Evolutionary conservation across 2,888 invertebrate genomes (phyloP), one percentile per base, ranked within the genome.

Genomic region (Gibbula magus): DNA sequence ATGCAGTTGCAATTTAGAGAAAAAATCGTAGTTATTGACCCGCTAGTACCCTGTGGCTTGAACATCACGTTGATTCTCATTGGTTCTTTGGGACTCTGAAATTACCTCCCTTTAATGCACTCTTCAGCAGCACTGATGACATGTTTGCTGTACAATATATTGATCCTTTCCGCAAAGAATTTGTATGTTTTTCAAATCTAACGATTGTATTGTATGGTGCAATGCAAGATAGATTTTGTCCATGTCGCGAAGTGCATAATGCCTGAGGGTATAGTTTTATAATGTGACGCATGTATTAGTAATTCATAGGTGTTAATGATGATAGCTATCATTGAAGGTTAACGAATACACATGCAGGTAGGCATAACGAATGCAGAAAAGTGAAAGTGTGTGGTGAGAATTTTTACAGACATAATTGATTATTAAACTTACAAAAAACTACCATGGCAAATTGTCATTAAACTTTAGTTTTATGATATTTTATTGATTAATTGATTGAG

Each of bases 101-200:
- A 70, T 70, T 70, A 70, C 39, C 70, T 70, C 70, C 70, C 70
- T 70, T 67, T 70, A 16, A 70, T 70, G 20, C 70, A 35, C 70
- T 32, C 35, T 32, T 56, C 29, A 35, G 35, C 20, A 70, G 29
- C 35, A 70, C 32, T 35, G 32, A 32, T 70, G 39, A 39, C 39
- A 39, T 70, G 70, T 70, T 39, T 32, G 70, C 35, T 16, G 35
- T 18, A 70, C 32, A 70, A 70, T 70, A 70, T 70, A 70, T 70
- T 35, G 70, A 70, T 70, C 10, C 35, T 56, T 35, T 70, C 20
- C n/a, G 35, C 39, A 39, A 32, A 35, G 70, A 35, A 70, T 70
- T 70, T 70, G 70, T 70, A 70, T 70, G 70, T 70, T 70, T 61
- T 70, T 70, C 39, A 70, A 70, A 70, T 70, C 70, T 20, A 70